Evolutionary conservation across 2,888 invertebrate species (phyloP), one percentile per base, ranked within the genome.

Genomic region (Pachymerium ferrugineum): DNA sequence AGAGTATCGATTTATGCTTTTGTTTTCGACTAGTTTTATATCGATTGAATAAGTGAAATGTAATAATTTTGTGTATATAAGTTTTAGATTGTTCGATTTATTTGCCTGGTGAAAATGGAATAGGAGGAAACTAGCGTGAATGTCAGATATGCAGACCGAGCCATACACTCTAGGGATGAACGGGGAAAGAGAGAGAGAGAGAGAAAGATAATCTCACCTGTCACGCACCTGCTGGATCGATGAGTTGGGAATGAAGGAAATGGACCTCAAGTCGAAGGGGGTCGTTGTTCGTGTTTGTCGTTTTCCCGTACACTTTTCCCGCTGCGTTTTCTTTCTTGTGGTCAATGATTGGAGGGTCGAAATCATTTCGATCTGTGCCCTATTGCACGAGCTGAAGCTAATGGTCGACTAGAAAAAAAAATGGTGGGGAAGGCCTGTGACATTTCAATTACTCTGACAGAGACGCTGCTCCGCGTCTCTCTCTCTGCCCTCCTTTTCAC

Each of bases 141-240:
- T n/a, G n/a, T n/a, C n/a, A n/a, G n/a, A n/a, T n/a, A n/a, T n/a
- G n/a, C n/a, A n/a, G 14, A 8, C 38, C 3, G 3, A 38, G n/a
- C 14, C 14, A 38, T 14, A 54, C 47, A 19, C 19, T 10, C n/a
- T 54, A 19, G 47, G 22, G 47, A 54, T 54, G 47, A 22, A 19
- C 47, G 19, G 10, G n/a, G n/a, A n/a, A n/a, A n/a, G n/a, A n/a
- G n/a, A n/a, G n/a, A n/a, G n/a, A n/a, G n/a, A n/a, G n/a, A n/a
- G n/a, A n/a, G 16, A 12, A 22, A 54, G 47, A 54, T 54, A 54
- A 54, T 19, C 19, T 54, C 22, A 54, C 47, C 47, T 54, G 47
- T 54, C 47, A 54, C 47, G 47, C 47, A 54, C 47, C 47, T 54
- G 47, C 16, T 19, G 38, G 47, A 54, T 54, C 47, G 47, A 54